Conservation (phyloP, 1,140 invertebrate genomes). For the Ericerus pela region DNA sequence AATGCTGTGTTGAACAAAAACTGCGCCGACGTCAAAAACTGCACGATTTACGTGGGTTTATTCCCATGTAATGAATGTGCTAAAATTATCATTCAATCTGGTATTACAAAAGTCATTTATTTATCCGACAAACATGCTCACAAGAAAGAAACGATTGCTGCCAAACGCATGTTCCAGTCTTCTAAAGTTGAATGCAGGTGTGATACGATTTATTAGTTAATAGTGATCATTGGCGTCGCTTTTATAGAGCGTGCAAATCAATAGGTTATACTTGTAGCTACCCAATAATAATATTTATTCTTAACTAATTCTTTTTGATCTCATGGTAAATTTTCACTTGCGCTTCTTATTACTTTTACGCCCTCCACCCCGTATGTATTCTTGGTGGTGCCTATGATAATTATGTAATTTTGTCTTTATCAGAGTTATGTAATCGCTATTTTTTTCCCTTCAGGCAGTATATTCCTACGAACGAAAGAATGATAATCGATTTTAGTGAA, state of each 20-base stretch:
- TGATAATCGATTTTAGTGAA: conserved; percentile 51
- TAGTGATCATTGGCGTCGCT: not conserved
- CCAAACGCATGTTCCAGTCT: conserved; percentile 64
- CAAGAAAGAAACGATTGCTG: conserved; percentile 50
- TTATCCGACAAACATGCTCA: conserved; percentile 61
- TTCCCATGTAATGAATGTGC: conserved; percentile 97
- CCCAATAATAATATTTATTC: not conserved
- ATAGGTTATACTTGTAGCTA: not conserved
- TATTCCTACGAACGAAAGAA: conserved; percentile 40
- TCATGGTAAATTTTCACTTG: no score
- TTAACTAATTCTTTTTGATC: no score
- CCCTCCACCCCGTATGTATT: no score
- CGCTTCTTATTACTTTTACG: no score
- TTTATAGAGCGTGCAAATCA: not conserved
- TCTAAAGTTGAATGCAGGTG: conserved; percentile 50
- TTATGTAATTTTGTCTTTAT: not conserved
- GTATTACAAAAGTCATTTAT: conserved; percentile 66
- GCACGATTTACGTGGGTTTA: conserved; percentile 68
- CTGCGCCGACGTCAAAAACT: conserved; percentile 52
- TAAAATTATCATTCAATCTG: conserved; percentile 92
- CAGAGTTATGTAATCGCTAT: not conserved
- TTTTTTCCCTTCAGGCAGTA: conserved; percentile 43
- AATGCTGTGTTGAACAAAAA: conserved; percentile 94
- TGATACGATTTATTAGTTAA: conserved; percentile 6
- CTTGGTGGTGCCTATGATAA: no score